Conservation (phyloP, 2,113 vertebrate genomes). For the Geococcyx californianus region DNA sequence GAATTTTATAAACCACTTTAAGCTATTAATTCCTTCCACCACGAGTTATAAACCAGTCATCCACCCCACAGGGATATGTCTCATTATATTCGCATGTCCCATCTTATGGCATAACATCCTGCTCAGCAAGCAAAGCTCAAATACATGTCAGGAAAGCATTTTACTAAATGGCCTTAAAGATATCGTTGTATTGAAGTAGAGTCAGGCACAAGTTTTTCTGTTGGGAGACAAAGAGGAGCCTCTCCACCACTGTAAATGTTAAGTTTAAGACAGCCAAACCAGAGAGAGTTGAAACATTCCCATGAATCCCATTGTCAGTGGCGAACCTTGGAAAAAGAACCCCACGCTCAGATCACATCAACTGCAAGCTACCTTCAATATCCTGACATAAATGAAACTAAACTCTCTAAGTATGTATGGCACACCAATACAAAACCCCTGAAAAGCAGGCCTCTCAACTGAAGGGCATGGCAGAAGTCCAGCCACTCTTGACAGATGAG, state of each 20-base stretch:
- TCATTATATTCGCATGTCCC: neutral
- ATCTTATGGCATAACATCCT: neutral
- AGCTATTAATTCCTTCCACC: neutral
- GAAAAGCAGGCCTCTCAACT: neutral
- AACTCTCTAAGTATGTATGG: rapidly evolving
- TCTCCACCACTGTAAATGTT: neutral
- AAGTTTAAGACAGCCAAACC: neutral
- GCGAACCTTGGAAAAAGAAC: neutral
- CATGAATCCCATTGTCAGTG: neutral
- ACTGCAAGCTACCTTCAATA: neutral
- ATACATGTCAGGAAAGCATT: neutral
- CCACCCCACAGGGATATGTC: neutral
- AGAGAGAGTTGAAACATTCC: neutral
- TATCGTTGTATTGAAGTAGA: neutral
- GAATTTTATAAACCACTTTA: neutral
- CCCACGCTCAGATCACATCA: neutral
- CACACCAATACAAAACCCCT: neutral
- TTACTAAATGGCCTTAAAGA: neutral
- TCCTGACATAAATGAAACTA: neutral
- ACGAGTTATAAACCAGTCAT: conserved; percentile 3
- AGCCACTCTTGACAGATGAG: neutral
- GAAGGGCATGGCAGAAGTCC: neutral
- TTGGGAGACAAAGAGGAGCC: rapidly evolving
- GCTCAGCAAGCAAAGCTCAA: neutral
- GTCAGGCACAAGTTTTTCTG: neutral